Conservation (phyloP, 2,113 vertebrate genomes). For the Cyprinodon variegatus region DNA sequence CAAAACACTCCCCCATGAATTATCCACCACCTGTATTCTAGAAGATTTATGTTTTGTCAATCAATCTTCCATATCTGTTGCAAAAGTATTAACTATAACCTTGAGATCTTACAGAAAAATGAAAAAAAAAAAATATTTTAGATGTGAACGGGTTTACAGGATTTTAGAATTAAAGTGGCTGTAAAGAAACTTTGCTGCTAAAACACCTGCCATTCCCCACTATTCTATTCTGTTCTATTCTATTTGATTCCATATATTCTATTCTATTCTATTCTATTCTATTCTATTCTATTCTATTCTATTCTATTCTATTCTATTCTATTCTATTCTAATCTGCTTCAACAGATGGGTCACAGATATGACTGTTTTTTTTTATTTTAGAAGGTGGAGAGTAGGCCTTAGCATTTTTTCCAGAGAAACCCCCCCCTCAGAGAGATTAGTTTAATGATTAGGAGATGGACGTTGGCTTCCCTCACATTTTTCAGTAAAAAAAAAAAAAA, state of each 20-base stretch:
- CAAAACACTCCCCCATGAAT: slow-evolving; percentile 10
- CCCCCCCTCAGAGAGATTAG: slow-evolving; percentile 25
- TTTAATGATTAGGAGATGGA: slow-evolving; percentile 37
- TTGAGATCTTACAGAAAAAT: slow-evolving; percentile 29
- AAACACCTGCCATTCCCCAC: not conserved
- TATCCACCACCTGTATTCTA: slow-evolving; percentile 39
- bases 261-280: too few species aligned
- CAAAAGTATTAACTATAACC: slow-evolving; percentile 6
- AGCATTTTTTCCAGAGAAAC: slow-evolving; percentile 48
- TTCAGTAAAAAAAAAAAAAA: slow-evolving; percentile 4
- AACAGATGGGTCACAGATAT: slow-evolving; percentile 26
- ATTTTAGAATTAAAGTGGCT: slow-evolving; percentile 27
- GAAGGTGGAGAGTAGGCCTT: slow-evolving; percentile 42
- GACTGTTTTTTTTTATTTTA: slow-evolving; percentile 28
- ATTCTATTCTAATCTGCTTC: not conserved
- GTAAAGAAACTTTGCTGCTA: not conserved
- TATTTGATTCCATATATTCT: too few species aligned
- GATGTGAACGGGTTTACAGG: not conserved
- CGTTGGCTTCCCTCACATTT: slow-evolving; percentile 15
- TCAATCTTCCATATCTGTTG: slow-evolving; percentile 39
- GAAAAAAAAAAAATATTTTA: not conserved
- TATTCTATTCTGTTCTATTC: too few species aligned
- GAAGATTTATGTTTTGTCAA: slow-evolving; percentile 42
- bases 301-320: too few species aligned
- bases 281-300: too few species aligned